Conservation (phyloP, 2,113 vertebrate genomes). For the Gopherus evgoodei region DNA sequence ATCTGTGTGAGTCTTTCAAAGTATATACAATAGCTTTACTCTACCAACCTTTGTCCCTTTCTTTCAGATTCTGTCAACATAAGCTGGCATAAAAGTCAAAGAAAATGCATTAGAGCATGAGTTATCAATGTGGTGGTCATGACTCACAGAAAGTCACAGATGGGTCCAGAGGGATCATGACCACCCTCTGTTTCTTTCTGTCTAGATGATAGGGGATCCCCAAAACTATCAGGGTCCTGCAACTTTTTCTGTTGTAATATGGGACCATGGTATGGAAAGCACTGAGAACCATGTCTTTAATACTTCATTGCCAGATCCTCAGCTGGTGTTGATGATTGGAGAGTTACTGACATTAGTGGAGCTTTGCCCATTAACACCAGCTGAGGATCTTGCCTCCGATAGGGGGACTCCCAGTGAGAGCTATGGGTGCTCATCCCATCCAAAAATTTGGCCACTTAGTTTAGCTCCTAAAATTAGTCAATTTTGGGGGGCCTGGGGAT, state of each 20-base stretch:
- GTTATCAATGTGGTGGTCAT: not conserved
- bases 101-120: not conserved
- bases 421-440: not conserved
- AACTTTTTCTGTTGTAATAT: not conserved
- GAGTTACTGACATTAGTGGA: not conserved
- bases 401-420: not conserved
- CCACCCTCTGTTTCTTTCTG: not conserved
- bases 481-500: slow-evolving; percentile 16
- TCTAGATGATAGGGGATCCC: not conserved
- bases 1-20: not conserved
- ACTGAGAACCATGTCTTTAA: not conserved
- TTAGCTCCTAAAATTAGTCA: not conserved
- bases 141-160: not conserved
- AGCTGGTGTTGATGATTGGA: not conserved
- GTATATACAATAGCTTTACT: not conserved
- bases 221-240: not conserved
- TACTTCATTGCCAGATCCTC: not conserved
- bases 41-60: not conserved
- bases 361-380: not conserved
- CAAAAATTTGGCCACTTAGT: slow-evolving; percentile 2
- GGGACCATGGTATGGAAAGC: not conserved
- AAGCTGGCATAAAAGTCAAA: not conserved
- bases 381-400: not conserved
- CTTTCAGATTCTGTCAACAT: not conserved
- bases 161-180: not conserved